A percentile compares a stretch with the other conserved stretches of the same genome.
These are phyloP conservation scores for Chaetophractus vellerosus DNA, from an alignment of 2,797 vertebrate species.

Conservation along the genomic window DNA sequence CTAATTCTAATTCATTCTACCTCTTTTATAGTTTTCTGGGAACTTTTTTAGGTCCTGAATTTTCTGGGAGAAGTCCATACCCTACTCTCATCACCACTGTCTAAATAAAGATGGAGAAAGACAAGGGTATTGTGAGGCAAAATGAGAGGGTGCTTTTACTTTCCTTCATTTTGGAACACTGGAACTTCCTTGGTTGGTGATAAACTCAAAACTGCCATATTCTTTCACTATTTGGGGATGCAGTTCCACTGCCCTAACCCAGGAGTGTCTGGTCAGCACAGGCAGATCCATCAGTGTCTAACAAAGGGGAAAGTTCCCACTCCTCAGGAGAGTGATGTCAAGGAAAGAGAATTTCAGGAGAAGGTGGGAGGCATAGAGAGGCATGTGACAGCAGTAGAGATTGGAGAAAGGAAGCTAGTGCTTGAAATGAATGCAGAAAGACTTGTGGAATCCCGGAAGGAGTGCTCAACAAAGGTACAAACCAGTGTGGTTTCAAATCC, in stretches of 20 bases:
- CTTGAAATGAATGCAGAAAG: background rate
- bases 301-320: background rate
- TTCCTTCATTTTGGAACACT: background rate
- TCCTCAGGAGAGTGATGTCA: background rate
- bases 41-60: background rate
- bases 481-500: background rate
- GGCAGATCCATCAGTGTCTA: background rate
- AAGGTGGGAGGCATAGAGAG: background rate
- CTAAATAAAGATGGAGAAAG: slow-evolving; percentile 42
- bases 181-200: background rate
- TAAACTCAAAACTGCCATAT: background rate
- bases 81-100: background rate
- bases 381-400: background rate
- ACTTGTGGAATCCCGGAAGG: background rate
- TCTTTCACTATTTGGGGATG: background rate
- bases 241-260: background rate
- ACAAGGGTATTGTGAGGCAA: background rate
- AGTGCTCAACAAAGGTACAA: background rate
- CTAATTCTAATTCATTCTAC: background rate
- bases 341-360: background rate
- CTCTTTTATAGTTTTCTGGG: background rate
- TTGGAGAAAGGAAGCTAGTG: background rate
- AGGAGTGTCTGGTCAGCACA: background rate
- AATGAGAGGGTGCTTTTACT: background rate
- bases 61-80: slow-evolving; percentile 6